Percentiles rank a stretch among this genome's conserved stretches.
Evolutionary conservation across 2,797 vertebrate genomes (phyloP).

Genomic region (Coreius guichenoti): DNA sequence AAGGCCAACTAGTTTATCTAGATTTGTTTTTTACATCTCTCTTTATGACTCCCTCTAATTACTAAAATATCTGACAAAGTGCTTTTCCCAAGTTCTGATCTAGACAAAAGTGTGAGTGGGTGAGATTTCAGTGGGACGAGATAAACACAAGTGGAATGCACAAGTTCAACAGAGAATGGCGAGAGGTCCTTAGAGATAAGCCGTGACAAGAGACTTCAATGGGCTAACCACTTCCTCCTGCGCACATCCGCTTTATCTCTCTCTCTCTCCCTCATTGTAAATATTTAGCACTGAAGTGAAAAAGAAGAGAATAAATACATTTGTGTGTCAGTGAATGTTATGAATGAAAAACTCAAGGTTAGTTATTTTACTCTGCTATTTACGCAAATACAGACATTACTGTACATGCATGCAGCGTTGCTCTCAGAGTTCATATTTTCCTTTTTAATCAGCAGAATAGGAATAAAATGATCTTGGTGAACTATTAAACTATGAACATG

Average conservation of each 20-base stretch:
- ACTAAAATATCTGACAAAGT: not conserved
- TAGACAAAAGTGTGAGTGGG: not conserved
- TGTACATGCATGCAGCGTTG: not conserved
- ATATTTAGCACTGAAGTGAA: conserved; percentile 19
- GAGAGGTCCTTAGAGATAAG: conserved; percentile 56
- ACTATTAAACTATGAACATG: not conserved
- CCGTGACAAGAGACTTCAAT: conserved; percentile 61
- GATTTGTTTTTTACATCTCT: not conserved
- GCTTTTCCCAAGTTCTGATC: not conserved
- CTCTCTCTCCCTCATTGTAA: conserved; percentile 39
- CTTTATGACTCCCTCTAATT: not conserved
- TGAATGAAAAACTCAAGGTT: conserved; percentile 31
- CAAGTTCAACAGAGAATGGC: conserved; percentile 42
- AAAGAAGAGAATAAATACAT: conserved; percentile 16
- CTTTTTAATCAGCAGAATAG: not conserved
- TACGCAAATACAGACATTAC: not conserved
- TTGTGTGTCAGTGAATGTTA: conserved; percentile 25
- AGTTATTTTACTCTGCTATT: not conserved
- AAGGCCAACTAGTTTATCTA: not conserved
- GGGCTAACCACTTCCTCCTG: conserved; percentile 66
- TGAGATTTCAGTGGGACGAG: conserved; percentile 33
- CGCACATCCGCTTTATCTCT: conserved; percentile 63
- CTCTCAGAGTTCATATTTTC: not conserved
- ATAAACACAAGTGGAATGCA: conserved; percentile 38
- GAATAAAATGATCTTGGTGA: not conserved